Conservation (phyloP, 1,140 invertebrate genomes). For the Drosophila kanapiae region DNA sequence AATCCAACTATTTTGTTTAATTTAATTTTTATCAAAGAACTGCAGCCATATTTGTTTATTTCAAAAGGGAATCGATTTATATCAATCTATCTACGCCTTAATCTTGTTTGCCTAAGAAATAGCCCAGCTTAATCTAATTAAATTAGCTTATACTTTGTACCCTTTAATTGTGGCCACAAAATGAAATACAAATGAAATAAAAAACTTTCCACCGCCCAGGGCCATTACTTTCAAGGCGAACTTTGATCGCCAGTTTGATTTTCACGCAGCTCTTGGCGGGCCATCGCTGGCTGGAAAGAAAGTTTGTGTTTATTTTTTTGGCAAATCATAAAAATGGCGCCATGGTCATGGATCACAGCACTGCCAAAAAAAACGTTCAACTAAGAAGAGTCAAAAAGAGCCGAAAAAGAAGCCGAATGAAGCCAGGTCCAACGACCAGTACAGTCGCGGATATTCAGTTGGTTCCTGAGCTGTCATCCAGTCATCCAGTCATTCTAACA, state of each 20-base stretch:
- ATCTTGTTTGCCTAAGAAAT: neutral
- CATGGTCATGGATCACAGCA: slow-evolving; percentile 77
- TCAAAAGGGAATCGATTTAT: neutral
- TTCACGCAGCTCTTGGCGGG: slow-evolving; percentile 23
- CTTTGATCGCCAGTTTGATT: slow-evolving; percentile 30
- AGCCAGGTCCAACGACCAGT: slow-evolving; percentile 21
- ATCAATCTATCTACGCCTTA: neutral
- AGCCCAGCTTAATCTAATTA: neutral
- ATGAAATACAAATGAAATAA: slow-evolving; percentile 3
- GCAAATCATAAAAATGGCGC: slow-evolving; percentile 80
- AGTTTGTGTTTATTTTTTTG: slow-evolving; percentile 67
- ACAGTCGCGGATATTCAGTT: slow-evolving; percentile 61
- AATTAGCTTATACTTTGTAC: slow-evolving; percentile 4
- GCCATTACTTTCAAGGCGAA: slow-evolving; percentile 15
- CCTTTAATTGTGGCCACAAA: neutral
- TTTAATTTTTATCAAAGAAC: too few species aligned
- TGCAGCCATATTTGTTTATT: too few species aligned
- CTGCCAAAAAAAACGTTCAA: slow-evolving; percentile 14
- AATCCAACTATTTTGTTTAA: too few species aligned
- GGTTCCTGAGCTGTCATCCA: neutral
- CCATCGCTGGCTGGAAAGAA: slow-evolving; percentile 57
- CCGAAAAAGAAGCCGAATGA: slow-evolving; percentile 4
- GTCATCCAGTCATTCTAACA: slow-evolving; percentile 17
- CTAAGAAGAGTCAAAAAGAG: slow-evolving; percentile 34
- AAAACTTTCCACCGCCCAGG: slow-evolving; percentile 22